Percentiles rank a stretch among this genome's conserved stretches.
Conservation (phyloP, 2,113 vertebrate genomes). For the Columba janthina region DNA sequence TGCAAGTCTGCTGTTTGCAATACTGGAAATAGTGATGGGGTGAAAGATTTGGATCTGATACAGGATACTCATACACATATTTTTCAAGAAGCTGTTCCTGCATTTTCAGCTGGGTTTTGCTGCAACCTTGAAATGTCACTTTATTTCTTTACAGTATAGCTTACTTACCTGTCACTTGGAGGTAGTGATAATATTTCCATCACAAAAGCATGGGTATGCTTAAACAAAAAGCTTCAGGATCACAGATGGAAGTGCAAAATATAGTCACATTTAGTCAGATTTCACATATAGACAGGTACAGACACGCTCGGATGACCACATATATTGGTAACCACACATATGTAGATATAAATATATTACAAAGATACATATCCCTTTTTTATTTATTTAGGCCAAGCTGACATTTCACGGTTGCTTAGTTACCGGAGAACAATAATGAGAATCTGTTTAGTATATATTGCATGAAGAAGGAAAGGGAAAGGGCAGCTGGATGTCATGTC, state of each 20-base stretch:
- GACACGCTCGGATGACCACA: neutral
- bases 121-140: constrained; percentile 48
- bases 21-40: neutral
- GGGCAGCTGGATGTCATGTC: neutral
- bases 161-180: constrained; percentile 39
- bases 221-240: constrained; percentile 16
- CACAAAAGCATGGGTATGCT: neutral
- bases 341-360: constrained; percentile 22
- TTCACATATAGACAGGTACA: neutral
- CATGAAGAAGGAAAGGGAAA: constrained; percentile 6
- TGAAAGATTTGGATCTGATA: neutral
- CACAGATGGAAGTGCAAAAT: neutral
- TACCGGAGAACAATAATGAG: constrained; percentile 67
- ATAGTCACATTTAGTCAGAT: neutral
- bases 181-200: constrained; percentile 1
- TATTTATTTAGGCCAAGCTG: constrained; percentile 65
- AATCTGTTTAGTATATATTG: constrained; percentile 52
- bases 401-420: constrained; percentile 65
- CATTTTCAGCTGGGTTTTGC: constrained; percentile 22
- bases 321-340: neutral
- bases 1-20: neutral
- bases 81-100: constrained; percentile 23
- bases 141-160: constrained; percentile 13
- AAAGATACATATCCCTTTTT: constrained; percentile 34
- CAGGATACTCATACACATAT: neutral